Base-by-base conservation (phyloP, 2,113 vertebrate species). In the Pao palembangensis region DNA sequence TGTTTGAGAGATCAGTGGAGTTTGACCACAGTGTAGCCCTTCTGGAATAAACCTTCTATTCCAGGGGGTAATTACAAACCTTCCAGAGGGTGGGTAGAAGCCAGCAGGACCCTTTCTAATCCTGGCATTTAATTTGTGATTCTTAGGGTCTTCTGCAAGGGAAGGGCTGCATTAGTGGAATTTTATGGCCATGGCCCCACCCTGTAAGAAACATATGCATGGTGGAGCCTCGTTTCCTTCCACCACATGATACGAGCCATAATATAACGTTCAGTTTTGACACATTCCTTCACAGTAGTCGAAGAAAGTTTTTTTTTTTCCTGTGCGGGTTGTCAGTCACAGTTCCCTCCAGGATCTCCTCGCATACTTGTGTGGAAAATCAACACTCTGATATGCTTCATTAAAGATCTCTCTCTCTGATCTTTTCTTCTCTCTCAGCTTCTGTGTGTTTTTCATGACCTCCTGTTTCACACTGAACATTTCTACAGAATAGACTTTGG, bases 111-210 rank as follows among this genome's bases (percentile, higher is more conserved):
- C 73, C 78, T 77, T 58, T 84, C 70, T 73, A 76, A 67, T 76
- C 74, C 58, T 69, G 70, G 46, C 31, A 63, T 88, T 88, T 88
- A 72, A 86, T 88, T 82, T 85, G 84, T 67, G 59, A 82, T 62
- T 23, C 58, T 76, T 72, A 68, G 80, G 78, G 75, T 85, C 78
- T 78, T 55, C 56, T 54, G 31, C 46, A 60, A 79, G 82, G 70
- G 79, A 81, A 74, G 80, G 80, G 76, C 75, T 28, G 61, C 68
- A 75, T 61, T 67, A 69, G 77, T 80, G 77, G 81, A 83, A 76
- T 85, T 44, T 85, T 88, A 85, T 78, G 55, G 73, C 76, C 76
- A 67, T 63, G 28, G 63, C 73, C 76, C 78, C 79, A 80, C 81
- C 84, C 85, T 79, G 67, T 58, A 66, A 57, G 44, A 65, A 78